Percentiles rank a stretch among this genome's conserved stretches.
phyloP scores from a whole-genome alignment of 1,140 invertebrate genomes.

The Drosophila lacteicornis region DNA sequence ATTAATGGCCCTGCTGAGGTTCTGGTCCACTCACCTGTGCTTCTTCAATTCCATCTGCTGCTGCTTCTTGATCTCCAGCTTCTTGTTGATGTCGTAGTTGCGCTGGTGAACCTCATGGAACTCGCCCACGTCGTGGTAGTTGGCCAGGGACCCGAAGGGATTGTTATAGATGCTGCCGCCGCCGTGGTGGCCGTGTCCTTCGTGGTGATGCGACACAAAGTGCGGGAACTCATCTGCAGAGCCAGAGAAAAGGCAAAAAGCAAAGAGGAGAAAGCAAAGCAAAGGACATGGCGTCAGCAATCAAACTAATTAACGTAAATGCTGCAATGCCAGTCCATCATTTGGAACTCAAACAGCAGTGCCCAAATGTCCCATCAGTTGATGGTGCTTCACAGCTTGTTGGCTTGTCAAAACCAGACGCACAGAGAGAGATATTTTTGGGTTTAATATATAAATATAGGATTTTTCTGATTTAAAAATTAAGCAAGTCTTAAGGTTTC shows the following conservation, averaged over 20 bases:
- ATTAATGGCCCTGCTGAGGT: slow-evolving; percentile 45
- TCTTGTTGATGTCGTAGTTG: slow-evolving; percentile 75
- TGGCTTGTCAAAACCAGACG: slow-evolving; percentile 16
- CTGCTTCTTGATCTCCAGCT: slow-evolving; percentile 74
- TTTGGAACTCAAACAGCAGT: slow-evolving; percentile 23
- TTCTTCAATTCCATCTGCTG: slow-evolving; percentile 79
- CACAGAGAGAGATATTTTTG: background rate
- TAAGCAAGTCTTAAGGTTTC: too few relatives aligned
- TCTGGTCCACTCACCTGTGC: slow-evolving; percentile 66
- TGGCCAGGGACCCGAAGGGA: slow-evolving; percentile 77
- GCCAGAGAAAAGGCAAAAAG: slow-evolving; percentile 11
- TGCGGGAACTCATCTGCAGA: slow-evolving; percentile 79
- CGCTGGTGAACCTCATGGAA: slow-evolving; percentile 80
- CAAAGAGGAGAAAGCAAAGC: slow-evolving; percentile 7
- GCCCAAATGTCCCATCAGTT: slow-evolving; percentile 27
- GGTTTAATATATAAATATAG: too few relatives aligned
- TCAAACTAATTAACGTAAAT: slow-evolving; percentile 67
- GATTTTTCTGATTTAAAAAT: too few relatives aligned
- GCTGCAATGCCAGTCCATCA: slow-evolving; percentile 30
- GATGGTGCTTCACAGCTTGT: slow-evolving; percentile 22
- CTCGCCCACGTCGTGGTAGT: slow-evolving; percentile 79
- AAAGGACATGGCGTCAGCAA: slow-evolving; percentile 28
- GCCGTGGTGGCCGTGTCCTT: slow-evolving; percentile 75
- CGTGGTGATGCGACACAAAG: slow-evolving; percentile 74
- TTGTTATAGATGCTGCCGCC: slow-evolving; percentile 74